Evolutionary conservation across 2,888 invertebrate species (phyloP), one percentile per base, ranked within the genome.

Genomic region (Pristionchus fissidentatus): DNA sequence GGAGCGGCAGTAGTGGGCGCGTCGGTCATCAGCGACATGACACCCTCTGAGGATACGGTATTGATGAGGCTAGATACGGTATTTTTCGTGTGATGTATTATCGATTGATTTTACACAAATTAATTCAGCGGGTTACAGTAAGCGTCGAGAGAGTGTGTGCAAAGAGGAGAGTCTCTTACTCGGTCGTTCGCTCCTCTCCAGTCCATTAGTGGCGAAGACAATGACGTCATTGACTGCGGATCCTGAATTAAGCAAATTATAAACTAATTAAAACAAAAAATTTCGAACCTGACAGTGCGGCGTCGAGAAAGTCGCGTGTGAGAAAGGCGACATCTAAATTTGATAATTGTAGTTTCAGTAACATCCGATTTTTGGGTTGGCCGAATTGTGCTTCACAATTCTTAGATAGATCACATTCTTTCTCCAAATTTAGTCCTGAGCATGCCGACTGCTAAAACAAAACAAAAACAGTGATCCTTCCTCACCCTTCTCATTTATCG

Each of bases 401-500:
- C n/a, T n/a, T 22, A 55, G 22, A 19, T 7, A 55, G n/a, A n/a
- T 55, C 55, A 55, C n/a, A n/a, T n/a, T n/a, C n/a, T n/a, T n/a
- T n/a, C n/a, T n/a, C n/a, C n/a, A n/a, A n/a, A n/a, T n/a, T n/a
- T n/a, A n/a, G n/a, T n/a, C n/a, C n/a, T n/a, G n/a, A n/a, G n/a
- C n/a, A n/a, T n/a, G n/a, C n/a, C n/a, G n/a, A n/a, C n/a, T 29
- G 10, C 38, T n/a, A 38, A 35, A 66, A 32, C 22, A 7, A 10
- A 8, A 29, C 38, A 2, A 70, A n/a, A n/a, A n/a, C n/a, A n/a
- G n/a, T n/a, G n/a, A 41, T 38, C 22, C 19, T n/a, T 38, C 22
- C 41, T 3, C 38, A 77, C 75, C 35, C 19, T n/a, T 46, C 35
- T 77, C 41, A 26, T 49, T 77, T 10, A 77, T 77, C 75, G 75